Evolutionary conservation across 2,888 invertebrate species (phyloP), one percentile per base, ranked within the genome.

Genomic region (Hanleya hanleyi): DNA sequence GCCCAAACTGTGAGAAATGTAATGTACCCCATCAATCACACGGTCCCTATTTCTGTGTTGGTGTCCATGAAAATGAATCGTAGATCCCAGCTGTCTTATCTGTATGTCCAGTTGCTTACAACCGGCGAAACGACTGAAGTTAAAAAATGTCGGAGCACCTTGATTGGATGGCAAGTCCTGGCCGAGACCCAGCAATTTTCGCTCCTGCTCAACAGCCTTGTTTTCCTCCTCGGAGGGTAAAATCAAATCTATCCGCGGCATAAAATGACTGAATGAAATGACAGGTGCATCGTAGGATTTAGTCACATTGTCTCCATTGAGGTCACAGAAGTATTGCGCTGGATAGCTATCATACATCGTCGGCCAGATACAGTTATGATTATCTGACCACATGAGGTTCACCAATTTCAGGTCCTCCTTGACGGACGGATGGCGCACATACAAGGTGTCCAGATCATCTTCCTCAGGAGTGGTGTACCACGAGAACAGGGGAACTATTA

Each of bases 401-500:
- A 32, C 33, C 0, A 41, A 41, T 29, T 50, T 12, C 0, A 47
- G 49, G 35, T 82, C 69, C 37, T 78, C 79, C 12, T 67, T 70
- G 15, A 32, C 47, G 5, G 41, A 18, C 9, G 50, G 41, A n/a
- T 67, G 47, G 0, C n/a, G 62, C 22, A 73, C 29, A 66, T 79
- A 82, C 18, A 82, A 65, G 1, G 80, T 76, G 50, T 82, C 77
- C 6, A 47, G 66, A 12, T 38, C 15, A 61, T 81, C 80, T 1
- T 82, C 82, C 35, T 82, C 79, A n/a, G 80, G 81, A 33, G 76
- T 81, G 7, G 80, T 26, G 50, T 82, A 82, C 82, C 82, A 82
- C 12, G 80, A 80, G 37, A 75, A 76, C 5, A 82, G 70, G 5
- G 82, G 82, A 12, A 82, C 80, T 15, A 82, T 67, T 77, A 78